Percentiles rank a stretch among this genome's conserved stretches.
These are phyloP conservation scores for Monoplex corrugatus DNA, from an alignment of 2,888 invertebrate genomes.

Conservation along the genomic window DNA sequence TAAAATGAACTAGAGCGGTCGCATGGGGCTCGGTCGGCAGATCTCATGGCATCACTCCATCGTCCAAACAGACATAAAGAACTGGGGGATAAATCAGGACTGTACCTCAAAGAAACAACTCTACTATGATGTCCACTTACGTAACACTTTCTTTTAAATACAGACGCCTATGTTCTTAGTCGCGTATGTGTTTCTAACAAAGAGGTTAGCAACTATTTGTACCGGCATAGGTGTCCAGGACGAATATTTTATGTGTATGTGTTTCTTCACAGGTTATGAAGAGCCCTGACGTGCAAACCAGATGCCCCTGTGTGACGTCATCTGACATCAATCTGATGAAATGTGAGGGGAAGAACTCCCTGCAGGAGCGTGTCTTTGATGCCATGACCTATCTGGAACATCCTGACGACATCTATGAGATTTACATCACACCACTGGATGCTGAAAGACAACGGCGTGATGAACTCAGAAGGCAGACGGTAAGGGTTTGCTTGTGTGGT, in stretches of 20 bases:
- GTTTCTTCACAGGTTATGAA: slow-evolving; percentile 53
- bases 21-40: too few relatives aligned
- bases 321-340: slow-evolving; percentile 60
- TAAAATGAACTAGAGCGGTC: too few relatives aligned
- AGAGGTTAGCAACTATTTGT: neutral
- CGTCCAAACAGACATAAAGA: too few relatives aligned
- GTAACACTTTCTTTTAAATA: too few relatives aligned
- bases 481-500: too few relatives aligned
- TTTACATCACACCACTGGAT: slow-evolving; percentile 56
- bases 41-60: too few relatives aligned
- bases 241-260: neutral
- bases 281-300: slow-evolving; percentile 51
- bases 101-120: too few relatives aligned
- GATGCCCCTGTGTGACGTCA: slow-evolving; percentile 56
- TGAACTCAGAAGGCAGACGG: slow-evolving; percentile 55
- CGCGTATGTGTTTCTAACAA: too few relatives aligned
- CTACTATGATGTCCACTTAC: too few relatives aligned
- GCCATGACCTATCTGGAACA: slow-evolving; percentile 60
- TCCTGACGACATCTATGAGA: slow-evolving; percentile 61
- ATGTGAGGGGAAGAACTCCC: slow-evolving; percentile 56
- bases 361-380: slow-evolving; percentile 60
- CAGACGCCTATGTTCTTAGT: too few relatives aligned
- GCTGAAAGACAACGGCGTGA: slow-evolving; percentile 53
- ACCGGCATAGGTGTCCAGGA: neutral
- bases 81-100: too few relatives aligned